phyloP scores from a whole-genome alignment of 2,113 vertebrate species.

The Benitochromis conjunctus region DNA sequence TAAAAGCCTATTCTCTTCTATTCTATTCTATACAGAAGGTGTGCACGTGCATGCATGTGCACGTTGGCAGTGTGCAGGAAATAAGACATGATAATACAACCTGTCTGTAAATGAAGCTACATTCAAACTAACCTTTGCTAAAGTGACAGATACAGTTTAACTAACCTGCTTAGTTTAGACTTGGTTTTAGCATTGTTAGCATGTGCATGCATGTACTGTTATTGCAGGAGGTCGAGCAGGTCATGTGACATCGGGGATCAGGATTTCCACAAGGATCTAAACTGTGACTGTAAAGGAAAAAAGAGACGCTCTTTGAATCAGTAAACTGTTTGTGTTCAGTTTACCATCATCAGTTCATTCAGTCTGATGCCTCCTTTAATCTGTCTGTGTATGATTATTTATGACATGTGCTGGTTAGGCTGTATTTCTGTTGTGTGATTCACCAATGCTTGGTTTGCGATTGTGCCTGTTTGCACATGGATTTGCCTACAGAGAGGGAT shows the following conservation, averaged over 20 bases:
- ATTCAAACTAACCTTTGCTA: background rate
- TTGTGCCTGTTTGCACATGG: background rate
- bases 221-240: background rate
- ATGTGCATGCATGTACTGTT: background rate
- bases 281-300: background rate
- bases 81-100: background rate
- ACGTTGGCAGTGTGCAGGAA: background rate
- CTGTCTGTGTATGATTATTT: background rate
- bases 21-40: background rate
- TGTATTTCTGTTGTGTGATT: rapidly evolving
- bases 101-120: background rate
- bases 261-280: background rate
- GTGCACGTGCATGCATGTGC: background rate
- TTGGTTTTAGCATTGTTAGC: background rate
- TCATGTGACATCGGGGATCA: no score
- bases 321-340: background rate
- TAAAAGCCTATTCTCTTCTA: background rate
- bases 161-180: background rate
- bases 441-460: background rate
- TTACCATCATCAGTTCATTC: background rate
- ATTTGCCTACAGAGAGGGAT: background rate
- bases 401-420: background rate
- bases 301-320: background rate
- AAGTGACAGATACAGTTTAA: background rate
- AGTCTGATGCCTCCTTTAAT: background rate